Conservation (phyloP, 2,113 vertebrate species). For the Heterotilapia buettikoferi region DNA sequence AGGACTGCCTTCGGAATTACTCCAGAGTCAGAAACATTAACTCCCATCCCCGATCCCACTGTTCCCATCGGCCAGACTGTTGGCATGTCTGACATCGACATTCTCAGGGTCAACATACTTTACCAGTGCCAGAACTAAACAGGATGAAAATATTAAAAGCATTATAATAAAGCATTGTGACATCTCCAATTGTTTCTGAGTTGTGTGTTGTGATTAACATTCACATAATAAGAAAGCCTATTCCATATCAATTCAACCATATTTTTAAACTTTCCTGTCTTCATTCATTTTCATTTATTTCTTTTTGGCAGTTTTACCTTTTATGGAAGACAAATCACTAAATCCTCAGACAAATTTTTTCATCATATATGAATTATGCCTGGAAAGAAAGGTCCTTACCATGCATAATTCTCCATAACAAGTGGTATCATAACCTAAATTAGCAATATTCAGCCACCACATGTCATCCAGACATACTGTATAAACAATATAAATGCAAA, state of each 20-base stretch:
- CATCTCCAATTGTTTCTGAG: neutral
- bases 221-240: neutral
- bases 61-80: slow-evolving; percentile 38
- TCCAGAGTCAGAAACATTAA: slow-evolving; percentile 7
- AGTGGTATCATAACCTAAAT: neutral
- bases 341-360: rapidly evolving
- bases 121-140: slow-evolving; percentile 28
- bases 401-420: neutral
- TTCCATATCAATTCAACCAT: neutral
- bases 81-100: neutral
- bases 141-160: neutral
- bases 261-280: neutral
- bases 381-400: neutral
- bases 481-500: neutral
- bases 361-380: neutral
- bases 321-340: neutral
- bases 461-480: neutral
- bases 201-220: neutral
- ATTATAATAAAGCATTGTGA: neutral
- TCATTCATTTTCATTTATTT: neutral
- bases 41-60: slow-evolving; percentile 21
- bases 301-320: neutral
- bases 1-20: slow-evolving; percentile 45
- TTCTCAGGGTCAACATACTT: slow-evolving; percentile 53
- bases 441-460: neutral